Conservation (phyloP, 2,888 invertebrate species). For the Chrysomela aeneicollis region DNA sequence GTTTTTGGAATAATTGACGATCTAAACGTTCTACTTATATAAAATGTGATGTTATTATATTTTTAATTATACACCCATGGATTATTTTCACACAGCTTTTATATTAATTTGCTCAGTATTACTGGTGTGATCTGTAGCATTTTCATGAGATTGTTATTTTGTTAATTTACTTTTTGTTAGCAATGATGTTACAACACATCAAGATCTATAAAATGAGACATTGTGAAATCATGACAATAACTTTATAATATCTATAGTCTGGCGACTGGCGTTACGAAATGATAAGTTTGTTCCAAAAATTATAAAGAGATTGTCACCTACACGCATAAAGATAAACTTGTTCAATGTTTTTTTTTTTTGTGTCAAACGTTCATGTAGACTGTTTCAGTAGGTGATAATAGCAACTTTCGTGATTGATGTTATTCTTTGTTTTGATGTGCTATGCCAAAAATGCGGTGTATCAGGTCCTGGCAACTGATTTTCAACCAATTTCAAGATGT, state of each 20-base stretch:
- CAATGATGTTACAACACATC: background rate
- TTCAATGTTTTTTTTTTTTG: no score
- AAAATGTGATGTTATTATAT: background rate
- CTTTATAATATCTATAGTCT: background rate
- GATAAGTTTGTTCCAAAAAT: no score
- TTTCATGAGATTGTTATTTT: background rate
- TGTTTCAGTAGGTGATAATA: no score
- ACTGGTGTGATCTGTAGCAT: background rate
- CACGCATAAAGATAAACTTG: no score
- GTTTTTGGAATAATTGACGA: background rate
- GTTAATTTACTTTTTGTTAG: background rate
- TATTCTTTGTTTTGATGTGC: no score
- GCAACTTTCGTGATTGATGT: no score
- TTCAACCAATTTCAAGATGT: no score
- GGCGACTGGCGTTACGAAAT: background rate
- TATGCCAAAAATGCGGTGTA: no score
- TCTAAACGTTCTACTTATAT: no score
- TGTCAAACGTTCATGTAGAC: no score
- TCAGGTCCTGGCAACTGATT: no score
- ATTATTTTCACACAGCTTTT: background rate
- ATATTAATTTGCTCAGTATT: background rate
- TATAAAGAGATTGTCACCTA: no score
- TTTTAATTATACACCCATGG: background rate
- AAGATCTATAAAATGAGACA: background rate
- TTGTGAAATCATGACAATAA: background rate